Evolutionary conservation across 2,888 invertebrate species (phyloP), one percentile per base, ranked within the genome.

Genomic region (Galeopsomyia nigrocyanea): DNA sequence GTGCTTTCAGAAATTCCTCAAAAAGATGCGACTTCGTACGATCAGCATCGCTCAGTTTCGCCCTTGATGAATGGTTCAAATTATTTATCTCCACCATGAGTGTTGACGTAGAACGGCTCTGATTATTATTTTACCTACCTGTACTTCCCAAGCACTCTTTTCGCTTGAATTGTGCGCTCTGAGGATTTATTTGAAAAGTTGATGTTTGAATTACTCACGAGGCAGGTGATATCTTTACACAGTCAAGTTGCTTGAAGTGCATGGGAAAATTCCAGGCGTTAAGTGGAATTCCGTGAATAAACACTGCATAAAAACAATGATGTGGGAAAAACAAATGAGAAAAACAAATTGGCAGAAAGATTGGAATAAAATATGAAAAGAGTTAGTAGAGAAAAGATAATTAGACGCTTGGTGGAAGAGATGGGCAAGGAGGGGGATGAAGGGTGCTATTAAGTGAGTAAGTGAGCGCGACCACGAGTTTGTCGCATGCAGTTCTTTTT

Each of bases 401-500:
- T 56, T 66, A 62, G 56, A 50, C 49, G 0, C 47, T 26, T 19
- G 39, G 46, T 66, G 56, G 39, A 39, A 13, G 10, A 10, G 1
- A 39, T 5, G 39, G 39, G 7, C 39, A 10, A 73, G 70, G 58
- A 46, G 51, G 31, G 60, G 60, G 71, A 19, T 80, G 82, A 82
- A 83, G 81, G 82, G 80, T 79, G 68, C 79, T 78, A 83, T 83
- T 83, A 83, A 78, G 46, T 76, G 78, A 77, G 77, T 80, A 83
- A 83, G 81, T 80, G 81, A 82, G 78, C 82, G 79, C 80, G 81
- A 84, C 84, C 80, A 79, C 79, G 81, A 80, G 57, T 39, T 3
- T 17, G 80, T 22, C 46, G 65, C 53, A 56, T 46, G 47, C 61
- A n/a, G 19, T 16, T 81, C 78, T 73, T 77, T 79, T 78, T 79